Evolutionary conservation across 2,888 invertebrate species (phyloP), one percentile per base, ranked within the genome.

Genomic region (Eristalis pertinax): DNA sequence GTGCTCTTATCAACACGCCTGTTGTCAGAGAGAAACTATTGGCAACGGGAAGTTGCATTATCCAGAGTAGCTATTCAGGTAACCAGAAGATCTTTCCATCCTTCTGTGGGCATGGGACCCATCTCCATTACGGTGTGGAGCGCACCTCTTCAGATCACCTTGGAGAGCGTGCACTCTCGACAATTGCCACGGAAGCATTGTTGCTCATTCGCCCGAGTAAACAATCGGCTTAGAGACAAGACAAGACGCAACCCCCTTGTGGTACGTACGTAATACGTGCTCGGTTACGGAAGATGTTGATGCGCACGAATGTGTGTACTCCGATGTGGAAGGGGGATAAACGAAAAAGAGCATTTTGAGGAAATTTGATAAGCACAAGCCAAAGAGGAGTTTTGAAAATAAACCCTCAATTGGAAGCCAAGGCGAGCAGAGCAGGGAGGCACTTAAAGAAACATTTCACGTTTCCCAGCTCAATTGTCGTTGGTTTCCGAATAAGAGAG

Each of bases 141-240:
- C 8, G 32, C 43, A 43, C n/a, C 7, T 7, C 8, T 19, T 8
- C 50, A 50, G 50, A 50, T 50, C 50, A 19, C 50, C 50, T 50
- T 50, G 50, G 50, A 50, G 50, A 50, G 19, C 50, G 7, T 50
- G 50, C 50, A 50, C 19, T 50, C 50, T 11, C n/a, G 50, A 26
- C 38, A 8, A 32, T 38, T 15, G 29, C 24, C 22, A 43, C n/a
- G 15, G 26, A 63, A 13, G 19, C 64, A 13, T 62, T 81, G 77
- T 77, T 85, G 65, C 74, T 82, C 76, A 73, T 73, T 73, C 68
- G 80, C 69, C 64, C 80, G 70, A 82, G 82, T 82, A 78, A 82
- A 82, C 78, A 86, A 86, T 82, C 78, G 77, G 65, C 78, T 86
- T 75, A 82, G 56, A 62, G 50, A 38, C 41, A 65, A 67, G 26